These are phyloP conservation scores for Catharus minimus DNA, from an alignment of 2,113 vertebrate species.

Conservation along the genomic window DNA sequence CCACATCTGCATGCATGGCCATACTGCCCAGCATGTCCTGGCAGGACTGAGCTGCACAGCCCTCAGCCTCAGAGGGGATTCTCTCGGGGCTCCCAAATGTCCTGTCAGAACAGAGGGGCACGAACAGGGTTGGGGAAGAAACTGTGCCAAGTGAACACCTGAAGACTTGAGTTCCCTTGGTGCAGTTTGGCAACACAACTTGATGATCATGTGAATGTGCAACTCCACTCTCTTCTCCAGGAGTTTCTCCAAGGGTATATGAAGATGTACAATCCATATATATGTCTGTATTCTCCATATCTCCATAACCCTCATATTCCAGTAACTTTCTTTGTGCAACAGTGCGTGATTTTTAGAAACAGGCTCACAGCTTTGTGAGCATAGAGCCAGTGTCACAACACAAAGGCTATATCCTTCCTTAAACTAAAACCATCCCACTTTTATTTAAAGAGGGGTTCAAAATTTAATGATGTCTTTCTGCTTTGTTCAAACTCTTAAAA, in stretches of 20 bases:
- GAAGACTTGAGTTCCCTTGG: fast-evolving
- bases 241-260: not conserved
- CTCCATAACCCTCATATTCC: not conserved
- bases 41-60: fast-evolving
- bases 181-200: not conserved
- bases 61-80: not conserved
- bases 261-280: not conserved
- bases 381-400: not conserved
- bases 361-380: not conserved
- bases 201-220: not conserved
- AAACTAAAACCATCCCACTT: not conserved
- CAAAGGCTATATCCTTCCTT: not conserved
- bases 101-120: fast-evolving
- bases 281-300: fast-evolving
- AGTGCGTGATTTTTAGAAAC: not conserved
- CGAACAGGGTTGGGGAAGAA: not conserved
- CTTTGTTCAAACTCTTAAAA: not conserved
- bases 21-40: fast-evolving
- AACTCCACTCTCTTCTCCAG: not conserved
- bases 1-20: fast-evolving
- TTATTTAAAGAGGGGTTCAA: not conserved
- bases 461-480: not conserved
- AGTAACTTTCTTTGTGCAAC: not conserved
- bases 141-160: not conserved
- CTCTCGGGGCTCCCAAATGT: not conserved